Conservation (phyloP, 2,797 vertebrate species). For the Neosalanx taihuensis region DNA sequence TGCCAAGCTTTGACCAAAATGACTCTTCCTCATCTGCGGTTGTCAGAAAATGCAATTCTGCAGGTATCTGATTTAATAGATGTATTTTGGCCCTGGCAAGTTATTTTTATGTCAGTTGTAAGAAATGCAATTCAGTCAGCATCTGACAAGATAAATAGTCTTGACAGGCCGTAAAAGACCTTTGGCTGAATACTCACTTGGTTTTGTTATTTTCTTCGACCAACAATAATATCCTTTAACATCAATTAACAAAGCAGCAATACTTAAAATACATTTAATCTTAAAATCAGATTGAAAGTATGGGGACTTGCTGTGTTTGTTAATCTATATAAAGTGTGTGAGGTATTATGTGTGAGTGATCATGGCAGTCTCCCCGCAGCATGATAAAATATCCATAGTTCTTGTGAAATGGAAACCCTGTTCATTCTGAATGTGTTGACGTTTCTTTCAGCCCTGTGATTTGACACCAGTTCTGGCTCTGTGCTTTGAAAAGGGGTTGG, state of each 20-base stretch:
- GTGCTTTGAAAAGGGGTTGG: conserved; percentile 27
- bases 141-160: conserved; percentile 54
- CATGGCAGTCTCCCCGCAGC: conserved; percentile 31
- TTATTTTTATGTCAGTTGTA: conserved; percentile 50
- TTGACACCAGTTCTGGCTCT: conserved; percentile 50
- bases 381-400: conserved; percentile 61
- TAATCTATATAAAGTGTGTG: conserved; percentile 1
- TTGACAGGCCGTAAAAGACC: conserved; percentile 45
- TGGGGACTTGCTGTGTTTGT: not conserved
- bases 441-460: conserved; percentile 68
- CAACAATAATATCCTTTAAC: conserved; percentile 9
- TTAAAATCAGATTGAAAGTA: not conserved
- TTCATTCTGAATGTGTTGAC: conserved; percentile 70
- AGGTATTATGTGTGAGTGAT: conserved; percentile 20
- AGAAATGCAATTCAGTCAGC: conserved; percentile 55
- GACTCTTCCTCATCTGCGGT: conserved; percentile 43
- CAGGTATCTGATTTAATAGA: conserved; percentile 58
- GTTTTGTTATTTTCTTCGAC: conserved; percentile 42
- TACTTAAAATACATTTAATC: too few relatives aligned
- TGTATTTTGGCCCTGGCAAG: conserved; percentile 56
- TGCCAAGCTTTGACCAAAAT: conserved; percentile 37
- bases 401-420: conserved; percentile 65
- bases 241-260: not conserved
- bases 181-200: conserved; percentile 38
- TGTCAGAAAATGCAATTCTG: conserved; percentile 45